A percentile compares a stretch with the other conserved stretches of the same genome.
phyloP scores from a whole-genome alignment of 2,888 invertebrate genomes.

The Drosophila merina region DNA sequence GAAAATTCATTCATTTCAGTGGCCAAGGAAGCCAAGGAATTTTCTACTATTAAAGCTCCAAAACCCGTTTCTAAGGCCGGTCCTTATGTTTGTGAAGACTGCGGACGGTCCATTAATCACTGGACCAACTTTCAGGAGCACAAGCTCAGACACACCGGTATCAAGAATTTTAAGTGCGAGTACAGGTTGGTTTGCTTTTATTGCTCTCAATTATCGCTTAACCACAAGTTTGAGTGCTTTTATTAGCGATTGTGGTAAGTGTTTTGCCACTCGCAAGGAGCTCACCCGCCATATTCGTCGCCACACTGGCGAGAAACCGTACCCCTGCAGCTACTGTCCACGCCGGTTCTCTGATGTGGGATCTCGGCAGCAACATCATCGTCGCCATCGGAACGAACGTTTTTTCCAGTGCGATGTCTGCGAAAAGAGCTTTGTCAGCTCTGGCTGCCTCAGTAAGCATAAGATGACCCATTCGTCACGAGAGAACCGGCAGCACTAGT shows the following conservation, averaged over 20 bases:
- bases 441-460: slow-evolving; percentile 74
- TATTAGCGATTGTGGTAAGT: slow-evolving; percentile 40
- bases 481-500: slow-evolving; percentile 31
- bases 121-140: slow-evolving; percentile 42
- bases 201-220: not conserved
- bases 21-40: no score
- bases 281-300: slow-evolving; percentile 31
- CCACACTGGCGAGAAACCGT: slow-evolving; percentile 81
- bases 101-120: slow-evolving; percentile 34
- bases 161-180: slow-evolving; percentile 39
- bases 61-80: not conserved
- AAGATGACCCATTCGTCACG: slow-evolving; percentile 22
- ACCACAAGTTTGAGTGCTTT: not conserved
- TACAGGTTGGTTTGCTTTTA: slow-evolving; percentile 9
- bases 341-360: slow-evolving; percentile 71
- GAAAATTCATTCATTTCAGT: not conserved
- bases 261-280: slow-evolving; percentile 47
- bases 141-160: slow-evolving; percentile 41
- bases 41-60: not conserved
- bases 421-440: slow-evolving; percentile 71
- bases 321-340: slow-evolving; percentile 68
- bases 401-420: slow-evolving; percentile 67
- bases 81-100: slow-evolving; percentile 33
- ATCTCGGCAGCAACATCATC: slow-evolving; percentile 71
- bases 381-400: slow-evolving; percentile 74